Conservation (phyloP, 2,113 vertebrate species). For the Ceyx melanurus region DNA sequence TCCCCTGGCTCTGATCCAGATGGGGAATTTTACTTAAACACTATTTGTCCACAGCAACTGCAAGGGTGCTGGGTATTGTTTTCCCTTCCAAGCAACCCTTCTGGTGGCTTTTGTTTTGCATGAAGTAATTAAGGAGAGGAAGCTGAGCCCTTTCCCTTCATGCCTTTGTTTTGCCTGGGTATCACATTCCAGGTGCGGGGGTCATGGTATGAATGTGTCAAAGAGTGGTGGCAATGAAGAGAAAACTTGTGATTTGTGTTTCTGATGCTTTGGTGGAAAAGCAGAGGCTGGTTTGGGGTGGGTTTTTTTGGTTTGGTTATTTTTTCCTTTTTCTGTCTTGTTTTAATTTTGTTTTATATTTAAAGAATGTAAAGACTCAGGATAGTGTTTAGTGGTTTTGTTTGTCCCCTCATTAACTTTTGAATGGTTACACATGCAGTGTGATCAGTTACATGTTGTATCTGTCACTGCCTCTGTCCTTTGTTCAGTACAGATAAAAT, state of each 20-base stretch:
- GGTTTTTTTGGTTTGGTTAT: no score
- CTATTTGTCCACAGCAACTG: background rate
- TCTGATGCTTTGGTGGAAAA: background rate
- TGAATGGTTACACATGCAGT: background rate
- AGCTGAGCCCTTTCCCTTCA: constrained; percentile 52
- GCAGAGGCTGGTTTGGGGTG: background rate
- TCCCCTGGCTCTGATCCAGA: background rate
- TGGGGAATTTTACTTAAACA: background rate
- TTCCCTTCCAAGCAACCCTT: constrained; percentile 10
- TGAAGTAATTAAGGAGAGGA: constrained; percentile 51
- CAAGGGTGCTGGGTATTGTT: background rate
- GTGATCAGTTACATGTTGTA: constrained; percentile 37
- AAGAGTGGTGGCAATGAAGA: constrained; percentile 46
- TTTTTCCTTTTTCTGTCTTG: background rate
- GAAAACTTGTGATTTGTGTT: constrained; percentile 27
- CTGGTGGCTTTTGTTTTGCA: constrained; percentile 14
- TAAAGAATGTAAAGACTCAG: background rate
- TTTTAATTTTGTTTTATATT: background rate
- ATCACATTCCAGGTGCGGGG: constrained; percentile 50
- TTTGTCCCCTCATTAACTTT: constrained; percentile 66
- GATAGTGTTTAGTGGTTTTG: constrained; percentile 18
- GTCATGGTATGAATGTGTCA: background rate
- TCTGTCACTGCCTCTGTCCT: constrained; percentile 41
- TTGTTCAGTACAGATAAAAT: constrained; percentile 37
- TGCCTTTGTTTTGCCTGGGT: constrained; percentile 44